phyloP scores from a whole-genome alignment of 1,140 invertebrate genomes.

The roundworm (Caenorhabditis elegans) region WBcel235 BX284604.4:13434001-13434500 shows the following conservation, averaged over 20 bases:
- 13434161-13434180: not conserved
- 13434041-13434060: no score
- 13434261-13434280: conserved; percentile 3
- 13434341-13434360: conserved; percentile 30
- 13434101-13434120: no score
- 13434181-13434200: not conserved
- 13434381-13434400: conserved; percentile 41
- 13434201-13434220: no score
- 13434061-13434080: no score
- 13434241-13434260: not conserved
- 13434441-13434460: not conserved
- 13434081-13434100: no score
- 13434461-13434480: no score
- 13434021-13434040: no score
- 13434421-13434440: conserved; percentile 39
- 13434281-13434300: not conserved
- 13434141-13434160: no score
- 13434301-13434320: conserved; percentile 31
- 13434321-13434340: conserved; percentile 28
- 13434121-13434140: no score
- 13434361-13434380: conserved; percentile 40
- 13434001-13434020: no score
- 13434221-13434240: no score
- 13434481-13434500: no score
- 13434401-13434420: conserved; percentile 24